These are phyloP conservation scores for Myotis planiceps DNA, from an alignment of 2,797 vertebrate species.

Conservation along the genomic window DNA sequence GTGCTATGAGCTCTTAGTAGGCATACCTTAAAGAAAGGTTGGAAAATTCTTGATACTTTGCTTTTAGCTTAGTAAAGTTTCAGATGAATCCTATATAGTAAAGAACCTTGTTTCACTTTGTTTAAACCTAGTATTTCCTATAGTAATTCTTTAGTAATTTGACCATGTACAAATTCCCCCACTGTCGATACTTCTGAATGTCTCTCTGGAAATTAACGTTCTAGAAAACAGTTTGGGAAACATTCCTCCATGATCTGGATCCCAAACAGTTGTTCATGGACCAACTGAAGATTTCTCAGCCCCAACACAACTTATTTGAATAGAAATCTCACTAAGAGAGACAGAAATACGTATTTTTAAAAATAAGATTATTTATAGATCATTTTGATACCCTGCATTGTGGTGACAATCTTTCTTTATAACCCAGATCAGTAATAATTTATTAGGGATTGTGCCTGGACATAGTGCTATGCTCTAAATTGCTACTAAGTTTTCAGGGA, in stretches of 20 bases:
- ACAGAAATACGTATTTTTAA: background rate
- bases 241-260: background rate
- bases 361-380: conserved; percentile 24
- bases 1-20: background rate
- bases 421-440: background rate
- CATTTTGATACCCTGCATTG: background rate
- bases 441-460: background rate
- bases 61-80: background rate
- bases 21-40: conserved; percentile 7
- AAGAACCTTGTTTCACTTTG: conserved; percentile 12
- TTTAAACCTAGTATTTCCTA: conserved; percentile 29
- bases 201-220: background rate
- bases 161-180: background rate
- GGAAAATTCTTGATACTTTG: conserved; percentile 3
- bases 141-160: conserved; percentile 9
- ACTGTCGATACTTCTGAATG: background rate
- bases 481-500: conserved; percentile 18
- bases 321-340: background rate
- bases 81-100: background rate
- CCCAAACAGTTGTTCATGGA: background rate
- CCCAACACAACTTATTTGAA: background rate
- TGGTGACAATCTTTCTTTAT: background rate
- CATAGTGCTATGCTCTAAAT: conserved; percentile 14
- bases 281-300: background rate
- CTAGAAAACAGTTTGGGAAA: conserved; percentile 30